Evolutionary conservation across 2,797 vertebrate genomes (phyloP), one percentile per base, ranked within the genome.

Genomic region (Pipistrellus pipistrellus): DNA sequence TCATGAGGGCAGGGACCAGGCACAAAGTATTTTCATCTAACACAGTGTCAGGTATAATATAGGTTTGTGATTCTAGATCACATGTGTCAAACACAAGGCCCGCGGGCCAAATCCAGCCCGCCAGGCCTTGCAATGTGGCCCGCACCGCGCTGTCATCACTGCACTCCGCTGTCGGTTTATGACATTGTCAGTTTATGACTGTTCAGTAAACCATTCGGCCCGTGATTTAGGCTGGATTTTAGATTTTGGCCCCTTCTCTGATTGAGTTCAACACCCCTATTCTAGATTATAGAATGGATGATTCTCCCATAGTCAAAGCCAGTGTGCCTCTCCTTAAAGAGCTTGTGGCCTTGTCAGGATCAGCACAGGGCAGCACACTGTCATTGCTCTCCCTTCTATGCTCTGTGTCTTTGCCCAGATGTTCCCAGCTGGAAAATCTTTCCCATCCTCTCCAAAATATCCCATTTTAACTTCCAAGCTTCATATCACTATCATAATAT

Each of bases 391-490:
- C n/a, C 23, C 9, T 76, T 92, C 23, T 81, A 8, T 76, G 75
- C 8, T 7, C n/a, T 21, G 6, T 77, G 38, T 25, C 35, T 90
- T 87, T 35, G 55, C 85, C 81, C 25, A 55, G 73, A 21, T 66
- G 23, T 81, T 68, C 15, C 35, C 59, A 81, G 8, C 53, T 64
- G n/a, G 25, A 82, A 78, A 88, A 68, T 53, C 38, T n/a, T 73
- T 66, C n/a, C 46, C 3, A 6, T 66, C 41, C 13, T 68, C 30
- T 82, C 35, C 23, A 41, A 73, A 89, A 88, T 73, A 64, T 73
- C 72, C 38, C 10, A 2, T 93, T 38, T 85, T 76, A 72, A 83
- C 59, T 68, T 88, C 85, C 62, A 72, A 41, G 66, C 27, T 92
- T 23, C 30, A 8, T 46, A 20, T 35, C 8, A 62, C 48, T 72